Conservation (phyloP, 2,113 vertebrate genomes). For the Daphoenositta chrysoptera region DNA sequence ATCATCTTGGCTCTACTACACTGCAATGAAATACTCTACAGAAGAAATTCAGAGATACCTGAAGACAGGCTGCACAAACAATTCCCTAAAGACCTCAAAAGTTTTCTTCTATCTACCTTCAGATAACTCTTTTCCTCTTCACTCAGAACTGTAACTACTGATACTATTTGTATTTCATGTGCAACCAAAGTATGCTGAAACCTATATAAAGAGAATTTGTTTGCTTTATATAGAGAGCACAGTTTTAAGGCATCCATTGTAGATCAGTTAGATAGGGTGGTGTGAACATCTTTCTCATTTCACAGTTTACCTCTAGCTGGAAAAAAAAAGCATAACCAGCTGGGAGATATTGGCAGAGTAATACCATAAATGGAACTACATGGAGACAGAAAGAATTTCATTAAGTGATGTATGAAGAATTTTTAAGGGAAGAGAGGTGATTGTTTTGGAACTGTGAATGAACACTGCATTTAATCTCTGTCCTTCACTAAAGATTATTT, state of each 20-base stretch:
- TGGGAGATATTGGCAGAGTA: neutral
- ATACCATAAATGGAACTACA: neutral
- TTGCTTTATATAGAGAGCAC: neutral
- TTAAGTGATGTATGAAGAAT: neutral
- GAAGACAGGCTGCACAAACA: neutral
- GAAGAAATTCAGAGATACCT: neutral
- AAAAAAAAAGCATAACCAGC: neutral
- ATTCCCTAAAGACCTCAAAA: neutral
- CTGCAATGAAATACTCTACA: neutral
- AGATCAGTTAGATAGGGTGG: neutral
- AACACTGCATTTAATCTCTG: neutral
- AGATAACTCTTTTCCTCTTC: neutral
- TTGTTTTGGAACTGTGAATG: neutral
- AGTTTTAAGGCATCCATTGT: neutral
- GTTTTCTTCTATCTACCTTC: neutral
- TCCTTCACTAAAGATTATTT: neutral
- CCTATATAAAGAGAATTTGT: neutral
- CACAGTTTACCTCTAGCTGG: neutral
- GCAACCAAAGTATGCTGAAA: neutral
- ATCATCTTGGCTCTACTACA: neutral
- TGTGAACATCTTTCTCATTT: neutral
- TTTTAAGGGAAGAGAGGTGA: neutral
- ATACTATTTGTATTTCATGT: neutral
- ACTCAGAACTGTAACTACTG: neutral
- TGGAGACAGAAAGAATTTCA: neutral